phyloP scores from a whole-genome alignment of 30 jellyfish, hydroid and myxozoan species.

The Aurelia coerulea region DNA sequence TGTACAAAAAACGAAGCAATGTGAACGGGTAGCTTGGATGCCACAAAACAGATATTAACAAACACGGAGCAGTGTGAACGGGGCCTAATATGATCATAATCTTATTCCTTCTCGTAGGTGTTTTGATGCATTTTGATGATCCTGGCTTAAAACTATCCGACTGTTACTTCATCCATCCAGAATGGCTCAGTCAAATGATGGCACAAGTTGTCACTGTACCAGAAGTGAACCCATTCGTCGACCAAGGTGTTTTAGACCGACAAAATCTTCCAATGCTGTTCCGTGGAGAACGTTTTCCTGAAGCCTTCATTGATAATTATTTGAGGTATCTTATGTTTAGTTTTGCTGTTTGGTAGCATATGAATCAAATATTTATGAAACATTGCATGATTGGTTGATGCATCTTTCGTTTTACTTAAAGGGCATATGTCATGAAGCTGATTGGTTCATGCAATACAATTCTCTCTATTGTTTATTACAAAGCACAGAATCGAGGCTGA shows the following conservation, averaged over 20 bases:
- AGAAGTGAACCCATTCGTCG: slow-evolving; percentile 79
- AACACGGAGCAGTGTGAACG: too few species aligned
- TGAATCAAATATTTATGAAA: too few species aligned
- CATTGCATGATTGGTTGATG: too few species aligned
- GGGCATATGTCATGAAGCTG: too few species aligned
- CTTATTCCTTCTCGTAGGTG: slow-evolving; percentile 53
- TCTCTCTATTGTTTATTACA: too few species aligned
- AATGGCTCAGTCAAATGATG: slow-evolving; percentile 97
- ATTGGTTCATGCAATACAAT: too few species aligned
- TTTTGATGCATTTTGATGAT: slow-evolving; percentile 79
- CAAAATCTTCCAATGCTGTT: slow-evolving; percentile 67
- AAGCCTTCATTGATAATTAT: slow-evolving; percentile 68
- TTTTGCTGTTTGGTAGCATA: not conserved
- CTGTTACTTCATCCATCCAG: slow-evolving; percentile 88
- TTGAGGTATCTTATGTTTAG: slow-evolving; percentile 57
- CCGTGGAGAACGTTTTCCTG: slow-evolving; percentile 69
- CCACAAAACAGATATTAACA: too few species aligned
- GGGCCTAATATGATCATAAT: too few species aligned
- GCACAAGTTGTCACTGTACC: slow-evolving; percentile 90
- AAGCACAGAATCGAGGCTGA: too few species aligned
- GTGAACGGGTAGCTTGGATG: too few species aligned
- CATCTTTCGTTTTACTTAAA: too few species aligned
- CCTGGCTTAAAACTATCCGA: slow-evolving; percentile 53
- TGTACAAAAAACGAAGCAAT: too few species aligned
- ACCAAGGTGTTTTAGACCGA: slow-evolving; percentile 62